Conservation (phyloP, 2,888 invertebrate genomes). For the Coenonympha arcania region DNA sequence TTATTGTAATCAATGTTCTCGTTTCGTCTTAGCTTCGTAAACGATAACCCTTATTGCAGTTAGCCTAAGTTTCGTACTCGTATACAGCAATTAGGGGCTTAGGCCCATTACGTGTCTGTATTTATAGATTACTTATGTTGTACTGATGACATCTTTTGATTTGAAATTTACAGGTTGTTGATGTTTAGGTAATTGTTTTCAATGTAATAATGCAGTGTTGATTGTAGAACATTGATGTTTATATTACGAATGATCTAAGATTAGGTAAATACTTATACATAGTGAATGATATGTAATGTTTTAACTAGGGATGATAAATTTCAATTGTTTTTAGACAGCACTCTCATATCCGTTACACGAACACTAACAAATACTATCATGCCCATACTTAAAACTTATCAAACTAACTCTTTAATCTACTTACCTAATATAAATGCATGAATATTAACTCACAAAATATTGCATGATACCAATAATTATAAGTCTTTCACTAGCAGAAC, state of each 20-base stretch:
- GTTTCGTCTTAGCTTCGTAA: conserved; percentile 41
- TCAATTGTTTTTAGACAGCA: conserved; percentile 44
- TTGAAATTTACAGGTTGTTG: conserved; percentile 70
- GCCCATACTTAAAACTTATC: conserved; percentile 30
- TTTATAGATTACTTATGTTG: conserved; percentile 52
- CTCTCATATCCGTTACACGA: conserved; percentile 52
- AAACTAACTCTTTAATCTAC: conserved; percentile 31
- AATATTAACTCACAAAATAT: conserved; percentile 23
- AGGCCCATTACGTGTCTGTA: conserved; percentile 46
- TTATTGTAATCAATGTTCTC: conserved; percentile 29
- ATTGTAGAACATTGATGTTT: conserved; percentile 28
- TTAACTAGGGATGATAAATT: conserved; percentile 24
- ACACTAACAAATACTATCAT: conserved; percentile 55
- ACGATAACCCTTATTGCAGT: conserved; percentile 24
- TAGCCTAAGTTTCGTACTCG: conserved; percentile 25
- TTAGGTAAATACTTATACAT: conserved; percentile 33
- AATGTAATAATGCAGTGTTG: conserved; percentile 41
- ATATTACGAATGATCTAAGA: conserved; percentile 26
- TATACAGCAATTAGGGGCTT: conserved; percentile 31
- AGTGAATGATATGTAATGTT: conserved; percentile 45
- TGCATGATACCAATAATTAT: conserved; percentile 26
- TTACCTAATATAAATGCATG: conserved; percentile 28
- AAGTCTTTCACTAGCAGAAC: conserved; percentile 17
- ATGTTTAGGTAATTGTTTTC: conserved; percentile 65
- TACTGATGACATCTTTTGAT: conserved; percentile 57